phyloP scores from a whole-genome alignment of 2,888 invertebrate species.

The Caenorhabditis drosophilae region DNA sequence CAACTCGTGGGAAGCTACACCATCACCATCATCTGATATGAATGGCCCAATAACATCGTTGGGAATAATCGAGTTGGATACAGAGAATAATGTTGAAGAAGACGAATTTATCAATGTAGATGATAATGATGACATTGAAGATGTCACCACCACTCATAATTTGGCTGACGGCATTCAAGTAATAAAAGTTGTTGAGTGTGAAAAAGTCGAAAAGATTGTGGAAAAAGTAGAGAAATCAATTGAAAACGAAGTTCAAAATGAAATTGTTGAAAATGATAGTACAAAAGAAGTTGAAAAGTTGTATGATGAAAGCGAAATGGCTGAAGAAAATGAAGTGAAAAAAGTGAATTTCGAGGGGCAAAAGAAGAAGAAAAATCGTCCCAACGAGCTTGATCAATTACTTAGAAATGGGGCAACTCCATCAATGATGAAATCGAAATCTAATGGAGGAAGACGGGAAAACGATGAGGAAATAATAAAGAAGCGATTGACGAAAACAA shows the following conservation, averaged over 20 bases:
- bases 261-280: neutral
- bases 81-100: neutral
- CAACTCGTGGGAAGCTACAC: neutral
- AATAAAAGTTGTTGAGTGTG: neutral
- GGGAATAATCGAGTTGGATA: too few species aligned
- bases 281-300: neutral
- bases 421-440: neutral
- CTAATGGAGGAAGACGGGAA: conserved; percentile 2
- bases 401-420: neutral
- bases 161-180: neutral
- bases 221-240: neutral
- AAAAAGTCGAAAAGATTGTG: neutral
- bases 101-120: neutral
- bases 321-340: neutral
- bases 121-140: neutral
- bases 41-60: too few species aligned
- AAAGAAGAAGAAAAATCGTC: neutral
- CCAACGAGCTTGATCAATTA: conserved; percentile 1
- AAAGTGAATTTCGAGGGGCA: neutral
- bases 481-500: conserved; percentile 12
- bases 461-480: conserved; percentile 13
- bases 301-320: neutral
- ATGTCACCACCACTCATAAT: neutral
- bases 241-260: neutral
- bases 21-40: neutral